Evolutionary conservation across 1,140 invertebrate species (phyloP).

Genomic region (Pseudomyrmex flavicornis): DNA sequence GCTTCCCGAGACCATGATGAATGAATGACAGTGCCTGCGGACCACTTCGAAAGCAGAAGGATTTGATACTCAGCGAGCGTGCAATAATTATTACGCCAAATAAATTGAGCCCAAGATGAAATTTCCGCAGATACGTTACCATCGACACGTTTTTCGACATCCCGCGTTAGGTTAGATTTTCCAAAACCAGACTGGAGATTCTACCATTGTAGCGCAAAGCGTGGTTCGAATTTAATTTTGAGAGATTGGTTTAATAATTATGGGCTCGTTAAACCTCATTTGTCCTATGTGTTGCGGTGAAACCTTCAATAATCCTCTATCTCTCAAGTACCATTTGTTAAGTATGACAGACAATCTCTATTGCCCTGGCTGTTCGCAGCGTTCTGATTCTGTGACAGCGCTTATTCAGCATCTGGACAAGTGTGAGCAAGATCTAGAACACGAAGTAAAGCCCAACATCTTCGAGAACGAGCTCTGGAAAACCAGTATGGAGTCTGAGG

Average conservation of each 20-base stretch:
- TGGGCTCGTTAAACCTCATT: slow-evolving; percentile 85
- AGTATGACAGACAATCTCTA: slow-evolving; percentile 86
- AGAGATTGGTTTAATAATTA: slow-evolving; percentile 69
- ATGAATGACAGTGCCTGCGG: neutral
- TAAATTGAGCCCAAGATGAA: neutral
- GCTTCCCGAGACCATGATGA: slow-evolving; percentile 36
- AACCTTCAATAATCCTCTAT: slow-evolving; percentile 86
- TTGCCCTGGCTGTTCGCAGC: slow-evolving; percentile 86
- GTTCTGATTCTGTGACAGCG: slow-evolving; percentile 84
- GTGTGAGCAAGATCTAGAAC: slow-evolving; percentile 73
- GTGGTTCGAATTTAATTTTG: neutral
- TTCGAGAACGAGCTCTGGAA: neutral
- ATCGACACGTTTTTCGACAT: slow-evolving; percentile 45
- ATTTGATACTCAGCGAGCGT: neutral
- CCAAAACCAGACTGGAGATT: neutral
- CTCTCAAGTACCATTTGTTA: slow-evolving; percentile 87
- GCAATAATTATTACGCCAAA: slow-evolving; percentile 12
- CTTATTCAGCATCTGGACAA: slow-evolving; percentile 86
- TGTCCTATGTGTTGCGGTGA: slow-evolving; percentile 89
- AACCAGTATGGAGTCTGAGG: slow-evolving; percentile 37
- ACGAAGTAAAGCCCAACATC: slow-evolving; percentile 16
- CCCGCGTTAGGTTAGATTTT: slow-evolving; percentile 65
- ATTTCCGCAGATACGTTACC: slow-evolving; percentile 9
- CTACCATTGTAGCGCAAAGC: neutral
- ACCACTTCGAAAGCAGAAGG: neutral